Evolutionary conservation across 2,797 vertebrate species (phyloP).

Genomic region (Buceros bicornis): DNA sequence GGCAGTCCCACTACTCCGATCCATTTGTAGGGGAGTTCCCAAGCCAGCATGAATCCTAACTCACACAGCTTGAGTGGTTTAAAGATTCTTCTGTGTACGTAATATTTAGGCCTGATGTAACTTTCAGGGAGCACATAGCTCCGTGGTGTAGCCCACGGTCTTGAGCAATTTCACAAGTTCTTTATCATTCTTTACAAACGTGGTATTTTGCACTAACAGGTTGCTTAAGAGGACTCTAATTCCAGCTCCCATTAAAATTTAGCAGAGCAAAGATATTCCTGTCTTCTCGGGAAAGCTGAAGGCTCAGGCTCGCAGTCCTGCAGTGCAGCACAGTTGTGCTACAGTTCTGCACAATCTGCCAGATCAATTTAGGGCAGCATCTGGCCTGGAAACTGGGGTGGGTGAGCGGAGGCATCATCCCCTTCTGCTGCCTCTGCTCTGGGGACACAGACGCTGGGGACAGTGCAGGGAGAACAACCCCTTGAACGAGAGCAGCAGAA

Average conservation of each 20-base stretch:
- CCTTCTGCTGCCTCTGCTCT: background rate
- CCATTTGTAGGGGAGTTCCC: background rate
- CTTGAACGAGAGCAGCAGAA: background rate
- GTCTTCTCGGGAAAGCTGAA: background rate
- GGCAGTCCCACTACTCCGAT: background rate
- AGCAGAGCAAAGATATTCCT: background rate
- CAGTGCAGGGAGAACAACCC: background rate
- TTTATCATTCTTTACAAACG: background rate
- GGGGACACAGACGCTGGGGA: background rate
- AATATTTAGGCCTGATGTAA: background rate
- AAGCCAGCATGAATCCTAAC: background rate
- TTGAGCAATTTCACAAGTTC: background rate
- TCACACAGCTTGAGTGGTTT: background rate
- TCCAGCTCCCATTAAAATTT: background rate
- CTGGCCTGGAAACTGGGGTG: background rate
- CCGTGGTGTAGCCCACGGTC: background rate
- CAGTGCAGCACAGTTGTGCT: rapidly evolving
- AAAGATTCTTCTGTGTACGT: background rate
- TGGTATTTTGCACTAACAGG: background rate
- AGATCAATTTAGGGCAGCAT: background rate
- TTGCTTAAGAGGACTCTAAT: background rate
- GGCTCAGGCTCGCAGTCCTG: background rate
- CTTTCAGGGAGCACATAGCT: background rate
- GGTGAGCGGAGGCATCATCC: background rate
- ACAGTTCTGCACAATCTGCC: rapidly evolving